Conservation (phyloP, 1,140 invertebrate species). For the Listronotus bonariensis region DNA sequence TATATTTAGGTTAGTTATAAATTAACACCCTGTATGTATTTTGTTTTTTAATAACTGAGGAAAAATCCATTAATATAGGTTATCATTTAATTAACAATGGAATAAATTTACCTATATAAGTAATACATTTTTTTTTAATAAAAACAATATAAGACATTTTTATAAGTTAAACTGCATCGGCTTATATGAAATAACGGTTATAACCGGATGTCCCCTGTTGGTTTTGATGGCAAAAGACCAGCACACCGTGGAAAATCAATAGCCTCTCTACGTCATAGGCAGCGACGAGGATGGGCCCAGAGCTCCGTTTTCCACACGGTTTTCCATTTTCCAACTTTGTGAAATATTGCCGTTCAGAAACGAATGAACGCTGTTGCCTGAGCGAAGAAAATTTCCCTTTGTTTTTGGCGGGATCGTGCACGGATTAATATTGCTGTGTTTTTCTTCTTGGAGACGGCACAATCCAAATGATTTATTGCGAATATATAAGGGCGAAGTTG, state of each 20-base stretch:
- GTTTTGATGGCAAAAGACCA: conserved; percentile 35
- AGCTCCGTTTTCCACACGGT: conserved; percentile 35
- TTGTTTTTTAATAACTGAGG: too few species aligned
- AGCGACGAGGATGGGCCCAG: conserved; percentile 33
- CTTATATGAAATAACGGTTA: not conserved
- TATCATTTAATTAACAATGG: too few species aligned
- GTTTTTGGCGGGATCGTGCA: conserved; percentile 31
- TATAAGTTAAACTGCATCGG: too few species aligned
- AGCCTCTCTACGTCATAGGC: conserved; percentile 39
- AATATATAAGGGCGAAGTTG: conserved; percentile 32
- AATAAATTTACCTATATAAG: too few species aligned
- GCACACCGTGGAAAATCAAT: conserved; percentile 35
- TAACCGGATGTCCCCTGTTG: conserved; percentile 17
- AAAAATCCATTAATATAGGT: too few species aligned
- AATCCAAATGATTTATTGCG: conserved; percentile 31
- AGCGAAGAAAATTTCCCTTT: conserved; percentile 37
- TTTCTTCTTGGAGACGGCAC: conserved; percentile 27
- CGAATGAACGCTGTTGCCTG: conserved; percentile 28
- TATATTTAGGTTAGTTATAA: too few species aligned
- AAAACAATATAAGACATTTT: too few species aligned
- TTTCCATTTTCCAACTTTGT: conserved; percentile 39
- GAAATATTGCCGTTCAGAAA: conserved; percentile 37
- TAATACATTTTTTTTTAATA: too few species aligned
- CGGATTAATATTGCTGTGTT: conserved; percentile 37
- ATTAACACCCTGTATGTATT: too few species aligned